Evolutionary conservation across 2,888 invertebrate genomes (phyloP).

Genomic region (Metellina segmentata): DNA sequence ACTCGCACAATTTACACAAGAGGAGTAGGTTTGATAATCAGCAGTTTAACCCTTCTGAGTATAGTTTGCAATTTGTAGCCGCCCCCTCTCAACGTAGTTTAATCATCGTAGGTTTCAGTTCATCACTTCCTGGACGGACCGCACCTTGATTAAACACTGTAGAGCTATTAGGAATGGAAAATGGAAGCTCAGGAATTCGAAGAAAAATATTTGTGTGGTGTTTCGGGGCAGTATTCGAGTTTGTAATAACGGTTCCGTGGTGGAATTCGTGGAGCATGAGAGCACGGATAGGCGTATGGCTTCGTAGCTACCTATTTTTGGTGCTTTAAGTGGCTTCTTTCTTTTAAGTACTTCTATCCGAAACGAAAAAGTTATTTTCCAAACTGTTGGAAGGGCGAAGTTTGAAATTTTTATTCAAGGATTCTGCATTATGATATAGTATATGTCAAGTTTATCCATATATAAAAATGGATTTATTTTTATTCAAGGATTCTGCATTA

Average conservation of each 20-base stretch:
- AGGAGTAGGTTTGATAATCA: too few relatives aligned
- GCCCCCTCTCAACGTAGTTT: constrained; percentile 12
- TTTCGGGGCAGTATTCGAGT: constrained; percentile 3
- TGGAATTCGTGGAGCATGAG: not conserved
- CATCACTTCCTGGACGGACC: constrained; percentile 7
- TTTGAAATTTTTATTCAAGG: not conserved
- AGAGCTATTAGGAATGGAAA: constrained; percentile 11
- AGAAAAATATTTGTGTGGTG: constrained; percentile 33
- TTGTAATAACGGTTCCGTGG: not conserved
- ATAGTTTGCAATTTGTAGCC: not conserved
- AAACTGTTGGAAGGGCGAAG: not conserved
- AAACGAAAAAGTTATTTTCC: not conserved
- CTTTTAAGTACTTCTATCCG: not conserved
- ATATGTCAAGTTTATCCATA: not conserved
- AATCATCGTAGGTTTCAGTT: constrained; percentile 29
- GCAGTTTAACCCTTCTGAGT: too few relatives aligned
- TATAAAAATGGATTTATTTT: too few relatives aligned
- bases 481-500: not conserved
- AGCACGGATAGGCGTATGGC: not conserved
- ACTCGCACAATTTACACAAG: too few relatives aligned
- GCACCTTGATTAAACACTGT: constrained; percentile 39
- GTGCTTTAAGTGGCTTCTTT: not conserved
- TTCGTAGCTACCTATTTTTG: not conserved
- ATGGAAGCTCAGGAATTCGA: constrained; percentile 15
- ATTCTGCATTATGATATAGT: not conserved